Base-by-base conservation (phyloP, 2,888 invertebrate genomes). In the Pseudococcus jackbeardsleyi region DNA sequence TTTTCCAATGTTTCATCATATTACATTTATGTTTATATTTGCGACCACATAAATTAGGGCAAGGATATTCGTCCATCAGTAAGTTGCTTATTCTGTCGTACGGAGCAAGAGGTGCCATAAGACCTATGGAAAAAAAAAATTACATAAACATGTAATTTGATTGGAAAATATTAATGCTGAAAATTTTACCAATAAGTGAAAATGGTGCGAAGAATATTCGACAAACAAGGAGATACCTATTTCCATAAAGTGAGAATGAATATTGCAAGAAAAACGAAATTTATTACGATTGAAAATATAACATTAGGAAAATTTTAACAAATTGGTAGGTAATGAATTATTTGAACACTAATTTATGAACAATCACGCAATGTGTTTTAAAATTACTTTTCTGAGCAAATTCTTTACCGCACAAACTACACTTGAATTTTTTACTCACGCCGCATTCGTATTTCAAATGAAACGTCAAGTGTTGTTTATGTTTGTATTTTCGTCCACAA, bases 381-480 rank as follows among this genome's bases (percentile, higher is more conserved):
- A 89, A 48, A 72, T 59, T 12, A 88, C 50, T 84, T 46, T 88
- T 88, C 48, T 72, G 84, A 46, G 88, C 84, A 64, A 84, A 84
- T n/a, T n/a, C 84, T 79, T 84, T 84, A 64, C 26, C 26, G 48
- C 84, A 84, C 48, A 88, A 64, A 64, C 17, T 59, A 72, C 88
- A 88, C 64, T 39, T 88, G 59, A 88, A 88, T 46, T 64, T 39
- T 48, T 84, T 88, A 19, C 39, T 54, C 12, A 64, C 64, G 7
- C 85, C 88, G 88, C 91, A 90, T 89, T 90, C 90, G 72, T 89
- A 89, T 7, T 88, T 89, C 50, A 89, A 86, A 86, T 90, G 90
- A 12, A 26, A 84, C 7, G n/a, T 72, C 33, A 89, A 46, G 39
- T 59, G 50, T 39, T 46, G 50, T 54, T 89, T 89, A 22, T 79